Base-by-base conservation (phyloP, 2,888 invertebrate species). In the Creontiades dilutus region DNA sequence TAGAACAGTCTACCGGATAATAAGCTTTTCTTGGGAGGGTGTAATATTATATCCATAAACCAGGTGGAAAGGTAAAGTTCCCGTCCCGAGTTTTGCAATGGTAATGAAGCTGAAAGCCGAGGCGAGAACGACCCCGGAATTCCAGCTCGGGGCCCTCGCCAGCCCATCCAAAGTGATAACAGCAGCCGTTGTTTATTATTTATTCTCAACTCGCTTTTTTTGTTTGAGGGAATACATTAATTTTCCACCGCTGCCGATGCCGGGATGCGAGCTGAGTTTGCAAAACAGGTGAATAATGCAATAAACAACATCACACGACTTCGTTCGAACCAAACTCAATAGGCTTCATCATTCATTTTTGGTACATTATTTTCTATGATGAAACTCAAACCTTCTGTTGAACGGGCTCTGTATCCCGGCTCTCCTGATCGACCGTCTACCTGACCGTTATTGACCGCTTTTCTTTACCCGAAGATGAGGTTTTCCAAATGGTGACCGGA, bases 1-100 rank as follows among this genome's bases (percentile, higher is more conserved):
- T 23, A 68, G 23, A 52, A 52, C 5, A 52, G 23, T 68, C 23
- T 27, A 23, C 68, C 13, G 23, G 23, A 23, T 68, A 57, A n/a
- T 57, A 52, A 13, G 23, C 23, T 68, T 19, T 68, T 23, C 27
- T 19, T 19, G 23, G 68, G 37, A 37, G 37, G 23, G 68, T 23
- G 68, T 23, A 68, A 68, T 68, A 68, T 68, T 68, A 68, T 68
- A 68, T 68, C 68, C 68, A 68, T 23, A 68, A 68, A 23, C 68
- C 68, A 68, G 68, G 68, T 19, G 12, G 68, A 68, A 68, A 68
- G 61, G 37, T 37, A 37, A 37, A 37, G 37, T 37, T 68, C 19
- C 68, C 52, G 3, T 68, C 68, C 19, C 27, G 4, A 68, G 68
- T 68, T 68, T 68, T 68, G 68, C 68, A 68, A 68, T 68, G 68